Percentiles rank a stretch among this genome's conserved stretches.
Evolutionary conservation across 2,113 vertebrate genomes (phyloP).

Genomic region (Sus scrofa): DNA sequence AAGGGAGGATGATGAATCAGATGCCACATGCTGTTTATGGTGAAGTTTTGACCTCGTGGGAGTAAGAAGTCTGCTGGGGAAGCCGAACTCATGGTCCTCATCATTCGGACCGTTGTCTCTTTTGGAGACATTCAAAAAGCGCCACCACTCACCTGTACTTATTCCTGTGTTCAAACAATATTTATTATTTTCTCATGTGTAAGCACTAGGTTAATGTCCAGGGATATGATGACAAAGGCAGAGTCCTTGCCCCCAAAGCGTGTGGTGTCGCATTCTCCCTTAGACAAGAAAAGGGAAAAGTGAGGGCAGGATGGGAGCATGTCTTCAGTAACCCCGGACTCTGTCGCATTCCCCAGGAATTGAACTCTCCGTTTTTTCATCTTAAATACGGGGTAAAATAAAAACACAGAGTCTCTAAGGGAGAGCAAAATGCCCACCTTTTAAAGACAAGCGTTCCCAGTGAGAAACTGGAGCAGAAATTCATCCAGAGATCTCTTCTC

Average conservation of each 20-base stretch:
- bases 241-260: background rate
- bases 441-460: background rate
- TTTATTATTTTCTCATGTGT: background rate
- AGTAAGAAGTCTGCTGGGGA: background rate
- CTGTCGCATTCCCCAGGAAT: background rate
- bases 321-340: background rate
- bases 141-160: background rate
- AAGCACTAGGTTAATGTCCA: background rate
- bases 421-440: background rate
- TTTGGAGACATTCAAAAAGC: background rate
- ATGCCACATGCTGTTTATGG: background rate
- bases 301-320: background rate
- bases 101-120: background rate
- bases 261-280: background rate
- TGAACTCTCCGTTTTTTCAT: background rate
- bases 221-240: background rate
- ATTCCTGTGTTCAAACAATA: background rate
- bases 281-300: background rate
- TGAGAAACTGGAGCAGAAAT: background rate
- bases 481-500: background rate
- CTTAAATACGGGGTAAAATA: background rate
- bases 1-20: background rate
- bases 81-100: background rate
- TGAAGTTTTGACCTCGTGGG: background rate
- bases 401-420: background rate